These are phyloP conservation scores for Triplophysa bombifrons DNA, from an alignment of 2,797 vertebrate genomes.

Conservation along the genomic window DNA sequence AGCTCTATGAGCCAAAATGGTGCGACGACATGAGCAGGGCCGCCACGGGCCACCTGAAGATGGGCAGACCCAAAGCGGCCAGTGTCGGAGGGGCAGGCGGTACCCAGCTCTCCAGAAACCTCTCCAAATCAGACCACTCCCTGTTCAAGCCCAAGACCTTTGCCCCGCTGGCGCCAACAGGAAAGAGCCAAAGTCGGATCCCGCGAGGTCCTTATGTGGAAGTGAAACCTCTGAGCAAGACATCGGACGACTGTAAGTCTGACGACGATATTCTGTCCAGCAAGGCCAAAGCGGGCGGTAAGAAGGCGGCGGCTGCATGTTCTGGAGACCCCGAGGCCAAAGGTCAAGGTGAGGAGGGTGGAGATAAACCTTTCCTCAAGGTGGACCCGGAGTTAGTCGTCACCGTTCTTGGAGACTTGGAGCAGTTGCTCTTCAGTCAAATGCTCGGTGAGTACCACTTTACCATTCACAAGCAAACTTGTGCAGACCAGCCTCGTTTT, in stretches of 20 bases:
- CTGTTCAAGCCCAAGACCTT: conserved; percentile 88
- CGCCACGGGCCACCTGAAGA: conserved; percentile 75
- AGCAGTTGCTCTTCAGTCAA: conserved; percentile 99
- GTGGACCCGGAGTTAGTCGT: conserved; percentile 98
- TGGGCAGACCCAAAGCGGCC: conserved; percentile 74
- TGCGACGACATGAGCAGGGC: conserved; percentile 92
- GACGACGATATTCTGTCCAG: conserved; percentile 92
- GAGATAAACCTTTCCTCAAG: conserved; percentile 91
- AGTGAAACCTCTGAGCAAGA: conserved; percentile 95
- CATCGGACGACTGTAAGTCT: conserved; percentile 86
- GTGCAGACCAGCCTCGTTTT: background rate
- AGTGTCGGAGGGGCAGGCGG: conserved; percentile 67
- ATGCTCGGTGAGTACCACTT: conserved; percentile 90
- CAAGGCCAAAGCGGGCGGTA: conserved; percentile 82
- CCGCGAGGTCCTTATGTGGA: conserved; percentile 95
- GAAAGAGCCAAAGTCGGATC: conserved; percentile 89
- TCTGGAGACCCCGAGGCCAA: conserved; percentile 77
- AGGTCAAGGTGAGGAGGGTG: conserved; percentile 82
- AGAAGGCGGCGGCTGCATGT: conserved; percentile 71
- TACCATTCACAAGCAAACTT: background rate
- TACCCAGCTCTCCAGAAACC: conserved; percentile 84
- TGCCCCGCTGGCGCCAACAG: conserved; percentile 81
- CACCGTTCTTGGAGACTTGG: conserved; percentile 95
- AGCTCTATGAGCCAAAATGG: conserved; percentile 95
- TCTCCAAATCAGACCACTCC: conserved; percentile 96